These are phyloP conservation scores for Phrynocephalus vlangalii DNA, from an alignment of 2,797 vertebrate genomes.

Conservation along the genomic window DNA sequence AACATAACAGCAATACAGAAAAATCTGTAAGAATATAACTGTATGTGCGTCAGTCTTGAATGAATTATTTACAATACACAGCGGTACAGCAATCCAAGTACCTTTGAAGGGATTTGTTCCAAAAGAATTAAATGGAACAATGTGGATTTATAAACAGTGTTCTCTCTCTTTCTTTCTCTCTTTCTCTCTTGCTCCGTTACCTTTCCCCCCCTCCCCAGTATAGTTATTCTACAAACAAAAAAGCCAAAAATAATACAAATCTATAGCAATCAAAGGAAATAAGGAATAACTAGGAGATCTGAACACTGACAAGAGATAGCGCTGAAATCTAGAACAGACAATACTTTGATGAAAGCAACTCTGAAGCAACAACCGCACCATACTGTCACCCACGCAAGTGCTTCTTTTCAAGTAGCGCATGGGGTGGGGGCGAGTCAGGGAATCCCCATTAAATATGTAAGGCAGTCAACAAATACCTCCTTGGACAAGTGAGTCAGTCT, in stretches of 20 bases:
- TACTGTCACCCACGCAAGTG: constrained; percentile 56
- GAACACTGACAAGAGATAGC: constrained; percentile 50
- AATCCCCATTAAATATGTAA: constrained; percentile 99
- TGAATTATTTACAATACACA: constrained; percentile 95
- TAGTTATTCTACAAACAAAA: constrained; percentile 71
- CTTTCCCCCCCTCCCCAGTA: constrained; percentile 59
- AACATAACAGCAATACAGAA: constrained; percentile 94
- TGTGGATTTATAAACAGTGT: constrained; percentile 92
- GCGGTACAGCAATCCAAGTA: constrained; percentile 80
- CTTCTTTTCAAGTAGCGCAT: constrained; percentile 59
- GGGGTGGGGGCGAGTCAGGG: constrained; percentile 70
- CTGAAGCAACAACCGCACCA: constrained; percentile 54
- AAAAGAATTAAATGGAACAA: constrained; percentile 88
- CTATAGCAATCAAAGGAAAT: constrained; percentile 58
- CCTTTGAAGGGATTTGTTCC: constrained; percentile 75
- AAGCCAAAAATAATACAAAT: constrained; percentile 65
- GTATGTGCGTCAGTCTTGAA: constrained; percentile 90
- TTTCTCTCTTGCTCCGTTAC: constrained; percentile 52
- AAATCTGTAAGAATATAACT: constrained; percentile 97
- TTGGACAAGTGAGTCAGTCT: constrained; percentile 88
- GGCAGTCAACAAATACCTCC: constrained; percentile 93
- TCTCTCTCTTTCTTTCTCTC: constrained; percentile 42
- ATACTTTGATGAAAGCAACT: constrained; percentile 68
- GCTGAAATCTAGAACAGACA: constrained; percentile 64
- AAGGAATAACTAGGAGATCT: constrained; percentile 65